Evolutionary conservation across 1,140 invertebrate genomes (phyloP), one percentile per base, ranked within the genome.

Genomic region (Drosophila burlai): DNA sequence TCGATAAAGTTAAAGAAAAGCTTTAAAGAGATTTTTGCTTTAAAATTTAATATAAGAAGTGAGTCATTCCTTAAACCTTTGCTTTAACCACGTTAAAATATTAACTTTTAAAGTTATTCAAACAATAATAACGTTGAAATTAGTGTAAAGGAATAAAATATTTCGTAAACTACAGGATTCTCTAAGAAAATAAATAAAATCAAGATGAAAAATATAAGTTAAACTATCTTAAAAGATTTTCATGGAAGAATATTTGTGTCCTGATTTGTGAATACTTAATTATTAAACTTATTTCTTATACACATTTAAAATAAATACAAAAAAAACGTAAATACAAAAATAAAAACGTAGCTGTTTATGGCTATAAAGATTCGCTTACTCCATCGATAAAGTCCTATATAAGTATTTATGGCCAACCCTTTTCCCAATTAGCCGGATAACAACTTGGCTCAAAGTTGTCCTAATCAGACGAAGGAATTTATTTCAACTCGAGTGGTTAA

Each of bases 381-480:
- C 3, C 1, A 54, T 21, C 21, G 18, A 54, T 2, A 54, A 54
- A 54, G 50, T 36, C 31, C 6, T 5, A 4, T 8, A 16, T 4
- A n/a, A 18, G 36, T 40, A 45, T 66, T 45, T 31, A 24, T 16
- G 13, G 10, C n/a, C 7, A 21, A 38, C 16, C 26, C 34, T 29
- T n/a, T 34, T 18, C 21, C 34, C 31, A 67, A 71, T 71, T 71
- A 46, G 31, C 67, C 47, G n/a, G 46, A 54, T 54, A 66, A 31
- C 24, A 10, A 24, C 18, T 36, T 45, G 24, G 7, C 31, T 43
- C 38, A 29, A 49, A 31, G 16, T 40, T 57, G 34, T 46, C 46
- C 45, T 40, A 71, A 71, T 71, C 40, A 36, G 64, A 57, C 24
- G 34, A 68, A 57, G 47, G 40, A 69, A 68, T 21, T 54, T 34